Conservation (phyloP, 1,140 invertebrate species). For the Plodia interpunctella region DNA sequence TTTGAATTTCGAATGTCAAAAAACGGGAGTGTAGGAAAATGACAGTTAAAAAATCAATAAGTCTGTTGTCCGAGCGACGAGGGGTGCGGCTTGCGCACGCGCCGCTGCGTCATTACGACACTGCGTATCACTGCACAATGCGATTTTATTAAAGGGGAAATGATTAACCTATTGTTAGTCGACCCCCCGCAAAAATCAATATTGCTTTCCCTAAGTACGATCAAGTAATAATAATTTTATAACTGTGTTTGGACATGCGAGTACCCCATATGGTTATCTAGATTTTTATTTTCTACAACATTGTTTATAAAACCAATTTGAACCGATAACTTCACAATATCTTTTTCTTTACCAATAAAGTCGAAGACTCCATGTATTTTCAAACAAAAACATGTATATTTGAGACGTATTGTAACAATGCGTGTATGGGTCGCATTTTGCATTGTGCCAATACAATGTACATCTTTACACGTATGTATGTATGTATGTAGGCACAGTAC, state of each 20-base stretch:
- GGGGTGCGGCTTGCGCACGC: conserved; percentile 50
- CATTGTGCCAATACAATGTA: background rate
- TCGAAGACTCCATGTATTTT: background rate
- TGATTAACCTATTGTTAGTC: background rate
- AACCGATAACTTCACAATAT: too few species aligned
- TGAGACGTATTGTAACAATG: background rate
- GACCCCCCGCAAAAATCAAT: conserved; percentile 3
- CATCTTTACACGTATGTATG: too few species aligned
- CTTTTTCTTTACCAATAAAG: background rate
- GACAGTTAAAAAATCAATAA: conserved; percentile 75
- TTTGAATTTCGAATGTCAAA: conserved; percentile 12
- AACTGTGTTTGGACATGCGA: background rate
- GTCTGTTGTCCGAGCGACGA: conserved; percentile 62
- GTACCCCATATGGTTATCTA: background rate
- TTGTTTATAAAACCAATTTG: too few species aligned
- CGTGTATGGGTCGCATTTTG: background rate
- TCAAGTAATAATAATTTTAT: conserved; percentile 1
- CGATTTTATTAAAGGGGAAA: conserved; percentile 14
- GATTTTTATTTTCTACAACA: background rate
- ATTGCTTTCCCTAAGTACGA: background rate
- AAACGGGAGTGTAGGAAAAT: conserved; percentile 32
- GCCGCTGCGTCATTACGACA: conserved; percentile 32
- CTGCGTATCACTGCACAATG: conserved; percentile 40
- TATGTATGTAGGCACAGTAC: background rate
- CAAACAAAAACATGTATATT: background rate